These are phyloP conservation scores for Kryphioiulus occultus DNA, from an alignment of 2,888 invertebrate species.

Conservation along the genomic window DNA sequence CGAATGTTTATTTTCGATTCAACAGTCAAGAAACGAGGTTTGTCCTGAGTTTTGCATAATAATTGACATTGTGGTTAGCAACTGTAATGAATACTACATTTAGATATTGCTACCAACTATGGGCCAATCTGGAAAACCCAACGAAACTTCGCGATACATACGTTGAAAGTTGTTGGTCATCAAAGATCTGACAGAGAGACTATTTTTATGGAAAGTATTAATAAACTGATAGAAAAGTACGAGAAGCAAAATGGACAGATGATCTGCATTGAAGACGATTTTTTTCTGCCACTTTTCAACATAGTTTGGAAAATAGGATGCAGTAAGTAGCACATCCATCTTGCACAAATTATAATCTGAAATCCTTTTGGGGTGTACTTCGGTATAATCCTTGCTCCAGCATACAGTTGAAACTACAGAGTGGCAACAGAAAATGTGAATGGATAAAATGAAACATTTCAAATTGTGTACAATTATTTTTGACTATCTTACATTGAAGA, in stretches of 20 bases:
- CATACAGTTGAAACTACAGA: too few species aligned
- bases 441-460: too few species aligned
- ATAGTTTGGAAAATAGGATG: conserved; percentile 37
- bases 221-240: neutral
- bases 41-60: too few species aligned
- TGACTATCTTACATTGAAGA: too few species aligned
- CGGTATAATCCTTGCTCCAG: too few species aligned
- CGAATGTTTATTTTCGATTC: neutral
- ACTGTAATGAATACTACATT: too few species aligned
- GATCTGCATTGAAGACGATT: neutral
- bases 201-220: neutral
- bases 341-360: neutral
- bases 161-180: neutral
- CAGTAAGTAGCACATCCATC: neutral
- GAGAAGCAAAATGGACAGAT: neutral
- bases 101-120: neutral
- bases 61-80: too few species aligned
- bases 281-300: neutral
- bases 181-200: neutral
- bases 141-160: neutral
- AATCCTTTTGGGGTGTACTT: neutral
- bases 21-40: neutral
- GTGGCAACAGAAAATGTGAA: too few species aligned
- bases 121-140: conserved; percentile 16
- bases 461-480: too few species aligned